A percentile compares a stretch with the other conserved stretches of the same genome.
Evolutionary conservation across 2,113 vertebrate species (phyloP).

Genomic region (Saimiri boliviensis): DNA sequence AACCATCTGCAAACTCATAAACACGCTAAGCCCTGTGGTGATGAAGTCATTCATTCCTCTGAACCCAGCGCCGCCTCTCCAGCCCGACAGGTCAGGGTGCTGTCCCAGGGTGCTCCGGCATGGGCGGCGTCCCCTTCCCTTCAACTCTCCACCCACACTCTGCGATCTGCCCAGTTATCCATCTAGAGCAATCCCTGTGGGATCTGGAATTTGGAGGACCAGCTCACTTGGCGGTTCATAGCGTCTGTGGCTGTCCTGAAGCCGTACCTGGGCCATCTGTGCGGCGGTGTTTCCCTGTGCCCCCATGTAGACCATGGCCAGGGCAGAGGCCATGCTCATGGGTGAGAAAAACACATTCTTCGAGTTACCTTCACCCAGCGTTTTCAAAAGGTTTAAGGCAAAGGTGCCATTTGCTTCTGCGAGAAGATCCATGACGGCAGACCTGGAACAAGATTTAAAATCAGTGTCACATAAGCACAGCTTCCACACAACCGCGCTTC

Average conservation of each 20-base stretch:
- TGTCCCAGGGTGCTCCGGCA: too few species aligned
- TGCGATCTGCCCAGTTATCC: not conserved
- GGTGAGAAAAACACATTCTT: slow-evolving; percentile 92
- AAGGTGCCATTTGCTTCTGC: slow-evolving; percentile 86
- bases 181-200: not conserved
- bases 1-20: not conserved
- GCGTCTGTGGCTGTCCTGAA: accelerated
- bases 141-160: not conserved
- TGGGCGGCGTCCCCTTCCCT: not conserved
- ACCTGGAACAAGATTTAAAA: slow-evolving; percentile 23
- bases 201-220: not conserved
- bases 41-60: not conserved
- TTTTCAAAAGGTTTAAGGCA: slow-evolving; percentile 87
- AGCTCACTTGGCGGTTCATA: not conserved
- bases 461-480: not conserved
- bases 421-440: slow-evolving; percentile 84
- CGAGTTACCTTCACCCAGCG: slow-evolving; percentile 72
- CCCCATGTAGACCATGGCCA: slow-evolving; percentile 92
- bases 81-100: not conserved
- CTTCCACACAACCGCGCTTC: accelerated
- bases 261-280: slow-evolving; percentile 90
- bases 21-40: too few species aligned
- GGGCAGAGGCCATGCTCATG: slow-evolving; percentile 90
- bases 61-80: too few species aligned
- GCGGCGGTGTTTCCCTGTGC: slow-evolving; percentile 84